Conservation (phyloP, 2,113 vertebrate species). For the Melanerpes formicivorus region DNA sequence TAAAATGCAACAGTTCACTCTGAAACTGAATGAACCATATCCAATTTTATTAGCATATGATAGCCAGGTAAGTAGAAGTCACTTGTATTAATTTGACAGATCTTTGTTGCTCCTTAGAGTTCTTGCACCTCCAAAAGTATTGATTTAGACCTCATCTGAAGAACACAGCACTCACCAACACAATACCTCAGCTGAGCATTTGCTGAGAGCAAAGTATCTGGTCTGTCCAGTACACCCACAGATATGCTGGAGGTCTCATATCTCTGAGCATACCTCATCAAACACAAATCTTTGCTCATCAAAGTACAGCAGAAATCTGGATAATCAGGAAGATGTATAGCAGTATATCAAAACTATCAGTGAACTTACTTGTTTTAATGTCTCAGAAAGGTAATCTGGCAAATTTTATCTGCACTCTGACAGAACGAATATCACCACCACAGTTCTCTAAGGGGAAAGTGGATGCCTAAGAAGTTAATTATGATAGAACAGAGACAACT, state of each 20-base stretch:
- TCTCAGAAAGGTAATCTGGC: not conserved
- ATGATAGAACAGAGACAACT: not conserved
- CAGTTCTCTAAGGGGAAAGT: not conserved
- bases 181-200: not conserved
- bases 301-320: not conserved
- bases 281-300: not conserved
- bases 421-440: not conserved
- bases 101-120: not conserved
- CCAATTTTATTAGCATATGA: not conserved
- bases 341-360: not conserved
- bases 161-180: not conserved
- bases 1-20: not conserved
- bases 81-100: not conserved
- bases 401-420: not conserved
- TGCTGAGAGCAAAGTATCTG: not conserved
- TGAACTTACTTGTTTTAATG: not conserved
- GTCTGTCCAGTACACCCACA: not conserved
- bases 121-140: not conserved
- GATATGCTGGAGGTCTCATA: accelerated
- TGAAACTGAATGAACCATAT: not conserved
- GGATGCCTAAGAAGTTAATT: not conserved
- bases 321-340: not conserved
- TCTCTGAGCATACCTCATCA: not conserved
- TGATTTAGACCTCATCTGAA: not conserved
- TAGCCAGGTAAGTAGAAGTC: not conserved